A percentile compares a stretch with the other conserved stretches of the same genome.
These are phyloP conservation scores for Molanna angustata DNA, from an alignment of 2,888 invertebrate species.

Conservation along the genomic window DNA sequence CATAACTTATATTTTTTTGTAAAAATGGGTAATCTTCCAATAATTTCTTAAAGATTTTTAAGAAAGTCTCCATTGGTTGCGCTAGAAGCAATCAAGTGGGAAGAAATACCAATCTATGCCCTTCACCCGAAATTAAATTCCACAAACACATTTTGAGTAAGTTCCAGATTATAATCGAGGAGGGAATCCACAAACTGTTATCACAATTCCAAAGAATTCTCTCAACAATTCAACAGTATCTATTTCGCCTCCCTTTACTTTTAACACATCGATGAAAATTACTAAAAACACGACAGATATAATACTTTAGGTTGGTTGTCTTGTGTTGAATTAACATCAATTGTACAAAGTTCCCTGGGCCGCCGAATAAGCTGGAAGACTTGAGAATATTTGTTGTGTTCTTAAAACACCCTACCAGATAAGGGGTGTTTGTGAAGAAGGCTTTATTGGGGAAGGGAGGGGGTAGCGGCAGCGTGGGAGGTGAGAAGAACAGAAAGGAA, in stretches of 20 bases:
- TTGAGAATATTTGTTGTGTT: conserved; percentile 31
- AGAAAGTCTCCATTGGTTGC: conserved; percentile 8
- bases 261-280: too few relatives aligned
- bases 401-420: conserved; percentile 22
- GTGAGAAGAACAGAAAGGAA: conserved; percentile 23
- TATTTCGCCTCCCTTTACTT: neutral
- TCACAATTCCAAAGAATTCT: neutral
- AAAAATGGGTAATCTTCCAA: neutral
- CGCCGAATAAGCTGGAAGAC: conserved; percentile 25
- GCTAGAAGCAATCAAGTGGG: conserved; percentile 28
- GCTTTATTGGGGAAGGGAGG: conserved; percentile 9
- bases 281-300: too few relatives aligned
- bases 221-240: neutral
- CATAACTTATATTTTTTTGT: neutral
- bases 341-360: conserved; percentile 14
- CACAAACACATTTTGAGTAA: conserved; percentile 32
- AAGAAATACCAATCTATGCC: conserved; percentile 31
- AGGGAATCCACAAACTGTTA: conserved; percentile 5
- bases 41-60: neutral
- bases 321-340: neutral
- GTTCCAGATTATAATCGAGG: conserved; percentile 29
- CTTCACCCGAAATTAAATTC: conserved; percentile 31
- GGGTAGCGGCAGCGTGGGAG: conserved; percentile 1
- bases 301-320: neutral
- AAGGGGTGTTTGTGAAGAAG: conserved; percentile 14